phyloP scores from a whole-genome alignment of 2,888 invertebrate species.

The Megastigmus dorsalis region DNA sequence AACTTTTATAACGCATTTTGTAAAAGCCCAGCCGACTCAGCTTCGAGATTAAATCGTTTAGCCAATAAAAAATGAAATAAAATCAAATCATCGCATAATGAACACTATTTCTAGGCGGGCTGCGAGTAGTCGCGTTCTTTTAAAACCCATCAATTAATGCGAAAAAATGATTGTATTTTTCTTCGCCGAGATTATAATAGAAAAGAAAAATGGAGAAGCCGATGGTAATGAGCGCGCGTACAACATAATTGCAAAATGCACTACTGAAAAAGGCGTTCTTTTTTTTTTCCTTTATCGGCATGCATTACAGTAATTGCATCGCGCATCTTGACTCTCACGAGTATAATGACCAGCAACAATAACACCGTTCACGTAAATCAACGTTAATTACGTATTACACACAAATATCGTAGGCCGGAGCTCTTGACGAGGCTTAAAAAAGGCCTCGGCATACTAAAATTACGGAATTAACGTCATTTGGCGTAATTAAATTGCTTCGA shows the following conservation, averaged over 20 bases:
- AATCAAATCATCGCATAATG: too few species aligned
- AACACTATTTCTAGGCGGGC: too few species aligned
- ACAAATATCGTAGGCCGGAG: slow-evolving; percentile 24
- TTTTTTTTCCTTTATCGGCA: background rate
- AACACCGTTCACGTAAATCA: slow-evolving; percentile 31
- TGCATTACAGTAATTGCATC: slow-evolving; percentile 32
- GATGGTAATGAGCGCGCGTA: too few species aligned
- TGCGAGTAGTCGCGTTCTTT: too few species aligned
- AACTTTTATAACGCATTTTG: too few species aligned
- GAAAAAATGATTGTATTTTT: too few species aligned
- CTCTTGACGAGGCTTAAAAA: slow-evolving; percentile 26
- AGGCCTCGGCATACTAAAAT: slow-evolving; percentile 43
- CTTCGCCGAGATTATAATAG: too few species aligned
- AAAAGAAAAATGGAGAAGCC: too few species aligned
- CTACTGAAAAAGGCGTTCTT: background rate
- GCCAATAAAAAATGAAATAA: too few species aligned
- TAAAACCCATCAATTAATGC: too few species aligned
- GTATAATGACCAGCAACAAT: slow-evolving; percentile 30
- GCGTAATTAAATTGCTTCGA: slow-evolving; percentile 36
- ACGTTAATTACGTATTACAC: slow-evolving; percentile 38
- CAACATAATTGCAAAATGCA: background rate
- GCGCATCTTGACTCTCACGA: slow-evolving; percentile 34
- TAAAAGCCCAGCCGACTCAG: too few species aligned
- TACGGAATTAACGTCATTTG: slow-evolving; percentile 30
- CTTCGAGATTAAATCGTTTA: too few species aligned